phyloP scores from a whole-genome alignment of 2,888 invertebrate genomes.

The Trypoxylon attenuatum region DNA sequence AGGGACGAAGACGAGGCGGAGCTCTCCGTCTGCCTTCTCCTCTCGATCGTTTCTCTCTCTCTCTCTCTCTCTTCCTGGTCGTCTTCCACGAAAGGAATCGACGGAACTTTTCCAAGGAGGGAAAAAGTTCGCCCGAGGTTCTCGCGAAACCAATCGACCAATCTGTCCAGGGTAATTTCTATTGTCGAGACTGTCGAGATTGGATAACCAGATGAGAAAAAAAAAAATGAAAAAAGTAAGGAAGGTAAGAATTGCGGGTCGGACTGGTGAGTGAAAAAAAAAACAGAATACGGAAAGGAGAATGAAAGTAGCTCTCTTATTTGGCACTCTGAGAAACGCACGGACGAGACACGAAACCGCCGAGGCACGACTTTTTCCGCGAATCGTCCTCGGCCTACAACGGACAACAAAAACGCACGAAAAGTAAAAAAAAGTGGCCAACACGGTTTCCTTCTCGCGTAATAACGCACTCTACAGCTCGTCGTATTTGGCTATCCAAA shows the following conservation, averaged over 20 bases:
- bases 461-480: slow-evolving; percentile 23
- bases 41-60: too few species aligned
- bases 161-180: background rate
- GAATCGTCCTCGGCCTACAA: background rate
- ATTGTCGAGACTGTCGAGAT: slow-evolving; percentile 3
- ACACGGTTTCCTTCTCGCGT: slow-evolving; percentile 10
- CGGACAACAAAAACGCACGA: slow-evolving; percentile 1
- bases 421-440: background rate
- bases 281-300: slow-evolving; percentile 9
- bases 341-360: slow-evolving; percentile 32
- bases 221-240: too few species aligned
- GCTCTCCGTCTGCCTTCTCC: too few species aligned
- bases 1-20: too few species aligned
- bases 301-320: slow-evolving; percentile 42
- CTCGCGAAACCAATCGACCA: slow-evolving; percentile 2
- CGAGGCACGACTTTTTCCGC: background rate
- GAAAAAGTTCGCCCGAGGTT: background rate
- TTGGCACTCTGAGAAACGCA: slow-evolving; percentile 73
- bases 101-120: too few species aligned
- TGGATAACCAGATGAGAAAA: slow-evolving; percentile 23
- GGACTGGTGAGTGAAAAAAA: slow-evolving; percentile 11
- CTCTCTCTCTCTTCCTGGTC: too few species aligned
- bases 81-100: too few species aligned
- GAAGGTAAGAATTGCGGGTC: slow-evolving; percentile 16
- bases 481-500: slow-evolving; percentile 22